Evolutionary conservation across 2,113 vertebrate genomes (phyloP).

Genomic region (Malurus elegans): DNA sequence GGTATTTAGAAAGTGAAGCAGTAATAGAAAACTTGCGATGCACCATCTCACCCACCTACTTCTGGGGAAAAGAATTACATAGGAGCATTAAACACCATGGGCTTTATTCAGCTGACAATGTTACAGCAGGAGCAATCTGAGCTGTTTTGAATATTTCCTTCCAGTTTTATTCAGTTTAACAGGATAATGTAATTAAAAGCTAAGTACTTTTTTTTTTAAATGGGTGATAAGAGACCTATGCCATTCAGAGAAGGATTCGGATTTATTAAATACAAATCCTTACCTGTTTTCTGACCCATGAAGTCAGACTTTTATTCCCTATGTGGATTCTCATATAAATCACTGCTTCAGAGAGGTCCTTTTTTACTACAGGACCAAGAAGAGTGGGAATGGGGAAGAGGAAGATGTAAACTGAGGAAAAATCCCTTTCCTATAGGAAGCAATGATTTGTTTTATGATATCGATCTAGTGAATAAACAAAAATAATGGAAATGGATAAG

Average conservation of each 20-base stretch:
- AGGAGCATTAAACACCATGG: neutral
- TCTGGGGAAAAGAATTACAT: neutral
- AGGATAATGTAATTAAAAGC: neutral
- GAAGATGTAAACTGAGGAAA: neutral
- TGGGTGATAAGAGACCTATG: neutral
- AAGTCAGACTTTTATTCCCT: neutral
- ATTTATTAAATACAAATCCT: neutral
- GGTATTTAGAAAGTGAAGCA: conserved; percentile 50
- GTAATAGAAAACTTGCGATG: neutral
- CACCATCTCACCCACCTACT: neutral
- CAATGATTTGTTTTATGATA: neutral
- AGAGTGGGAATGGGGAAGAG: neutral
- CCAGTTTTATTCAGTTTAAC: neutral
- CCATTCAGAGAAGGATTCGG: neutral
- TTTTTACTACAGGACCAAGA: neutral
- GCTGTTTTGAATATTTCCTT: neutral
- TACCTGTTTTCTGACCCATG: conserved; percentile 22
- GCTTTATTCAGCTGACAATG: neutral
- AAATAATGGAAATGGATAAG: neutral
- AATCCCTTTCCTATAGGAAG: neutral
- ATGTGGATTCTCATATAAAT: neutral
- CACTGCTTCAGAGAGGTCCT: neutral
- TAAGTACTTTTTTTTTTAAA: neutral
- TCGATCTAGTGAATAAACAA: neutral
- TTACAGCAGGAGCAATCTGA: neutral